phyloP scores from a whole-genome alignment of 2,888 invertebrate species.

The Tolmerus cingulatus region DNA sequence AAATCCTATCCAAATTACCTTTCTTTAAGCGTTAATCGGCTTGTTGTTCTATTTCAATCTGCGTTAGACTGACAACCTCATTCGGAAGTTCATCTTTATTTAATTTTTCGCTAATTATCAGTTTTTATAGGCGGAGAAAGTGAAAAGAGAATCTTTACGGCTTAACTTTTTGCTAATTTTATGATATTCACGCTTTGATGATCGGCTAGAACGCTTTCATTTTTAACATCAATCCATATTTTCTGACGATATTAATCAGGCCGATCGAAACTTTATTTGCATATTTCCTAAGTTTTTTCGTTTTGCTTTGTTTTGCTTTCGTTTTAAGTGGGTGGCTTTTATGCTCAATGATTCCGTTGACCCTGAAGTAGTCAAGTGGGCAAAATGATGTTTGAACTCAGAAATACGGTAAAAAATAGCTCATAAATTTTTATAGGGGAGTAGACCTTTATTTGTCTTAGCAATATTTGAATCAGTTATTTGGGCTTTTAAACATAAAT shows the following conservation, averaged over 20 bases:
- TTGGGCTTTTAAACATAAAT: too few species aligned
- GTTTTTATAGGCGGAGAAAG: slow-evolving; percentile 21
- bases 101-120: neutral
- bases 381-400: neutral
- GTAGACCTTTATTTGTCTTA: neutral
- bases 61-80: neutral
- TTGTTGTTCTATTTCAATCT: slow-evolving; percentile 8
- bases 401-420: neutral
- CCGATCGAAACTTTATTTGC: neutral
- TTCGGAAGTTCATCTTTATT: slow-evolving; percentile 22
- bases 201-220: slow-evolving; percentile 18
- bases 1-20: neutral
- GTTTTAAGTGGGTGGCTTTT: neutral
- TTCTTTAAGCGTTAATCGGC: neutral
- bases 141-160: neutral
- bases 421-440: neutral
- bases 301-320: neutral
- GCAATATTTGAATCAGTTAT: neutral
- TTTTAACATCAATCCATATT: slow-evolving; percentile 3
- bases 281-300: neutral
- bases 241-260: neutral
- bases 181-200: neutral
- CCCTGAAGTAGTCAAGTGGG: neutral
- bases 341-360: neutral
- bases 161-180: neutral